Conservation (phyloP, 2,113 vertebrate species). For the Siniperca knerii region DNA sequence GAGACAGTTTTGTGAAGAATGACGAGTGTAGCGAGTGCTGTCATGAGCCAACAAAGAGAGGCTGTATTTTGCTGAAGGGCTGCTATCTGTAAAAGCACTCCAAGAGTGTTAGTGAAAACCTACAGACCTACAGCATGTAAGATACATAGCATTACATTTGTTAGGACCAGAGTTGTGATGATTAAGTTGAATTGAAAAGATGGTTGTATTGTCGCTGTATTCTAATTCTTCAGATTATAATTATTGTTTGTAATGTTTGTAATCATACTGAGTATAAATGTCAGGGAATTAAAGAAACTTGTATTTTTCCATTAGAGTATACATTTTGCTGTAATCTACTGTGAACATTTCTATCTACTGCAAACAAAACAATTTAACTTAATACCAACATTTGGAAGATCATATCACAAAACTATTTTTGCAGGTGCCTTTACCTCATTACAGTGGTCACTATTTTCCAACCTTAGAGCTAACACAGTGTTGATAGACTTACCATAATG, state of each 20-base stretch:
- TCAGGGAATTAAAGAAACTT: constrained; percentile 60
- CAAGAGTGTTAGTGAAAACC: not conserved
- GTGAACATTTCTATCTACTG: constrained; percentile 55
- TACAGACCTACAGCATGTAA: not conserved
- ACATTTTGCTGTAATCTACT: constrained; percentile 47
- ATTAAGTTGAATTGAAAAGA: not conserved
- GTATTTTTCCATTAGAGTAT: constrained; percentile 55
- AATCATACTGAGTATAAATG: constrained; percentile 39
- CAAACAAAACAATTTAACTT: not conserved
- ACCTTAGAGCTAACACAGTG: not conserved
- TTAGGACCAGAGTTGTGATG: not conserved
- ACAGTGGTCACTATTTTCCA: not conserved
- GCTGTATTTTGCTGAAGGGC: constrained; percentile 15
- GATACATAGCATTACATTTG: constrained; percentile 2
- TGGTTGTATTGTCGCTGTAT: constrained; percentile 19
- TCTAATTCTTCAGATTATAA: constrained; percentile 8
- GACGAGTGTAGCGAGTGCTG: constrained; percentile 1
- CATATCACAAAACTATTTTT: constrained; percentile 16
- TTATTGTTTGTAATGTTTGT: constrained; percentile 25
- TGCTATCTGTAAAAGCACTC: constrained; percentile 4
- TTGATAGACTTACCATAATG: not conserved
- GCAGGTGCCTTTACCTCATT: constrained; percentile 72
- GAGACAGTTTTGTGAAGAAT: not conserved
- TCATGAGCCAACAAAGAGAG: constrained; percentile 15
- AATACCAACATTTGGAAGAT: not conserved